Base-by-base conservation (phyloP, 1,140 invertebrate species). In the Trichogramma pretiosum region DNA sequence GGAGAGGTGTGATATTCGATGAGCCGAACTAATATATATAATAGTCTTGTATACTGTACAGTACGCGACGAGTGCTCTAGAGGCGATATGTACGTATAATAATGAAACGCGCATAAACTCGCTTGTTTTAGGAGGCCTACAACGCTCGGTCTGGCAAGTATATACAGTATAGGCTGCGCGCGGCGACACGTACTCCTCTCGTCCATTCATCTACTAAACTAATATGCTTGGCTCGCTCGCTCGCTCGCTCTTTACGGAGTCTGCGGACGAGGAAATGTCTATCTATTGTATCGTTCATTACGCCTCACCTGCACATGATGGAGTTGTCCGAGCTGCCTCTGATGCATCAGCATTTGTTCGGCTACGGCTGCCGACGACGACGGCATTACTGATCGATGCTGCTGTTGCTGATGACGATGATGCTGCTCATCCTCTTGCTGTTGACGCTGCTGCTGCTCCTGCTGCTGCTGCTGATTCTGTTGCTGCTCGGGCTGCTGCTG, bases 291-390 rank as follows among this genome's bases (percentile, higher is more conserved):
- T 8, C 33, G 11, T 5, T 11, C 33, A 14, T 14, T 35, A 35
- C 28, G 45, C 35, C 46, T 57, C 55, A 70, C 69, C 65, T 70
- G 69, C 58, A 67, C 68, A 67, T 72, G 68, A 64, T 70, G 69
- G 55, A 72, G 59, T 56, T 70, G 67, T 57, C 61, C 57, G 60
- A 68, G 65, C 59, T 70, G 67, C 56, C 59, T 66, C 46, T 70
- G 68, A 28, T 61, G 61, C n/a, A n/a, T n/a, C n/a, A n/a, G n/a
- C n/a, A n/a, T n/a, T n/a, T n/a, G n/a, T n/a, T n/a, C n/a, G n/a
- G n/a, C n/a, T n/a, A n/a, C n/a, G n/a, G n/a, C n/a, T n/a, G n/a
- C 26, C 24, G 24, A 28, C 24, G 24, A 28, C 24, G 43, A 68
- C 62, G 41, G 68, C 66, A 63, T 70, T 65, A 33, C 66, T 64